phyloP scores from a whole-genome alignment of 2,113 vertebrate species.

The Amblyornis subalaris region DNA sequence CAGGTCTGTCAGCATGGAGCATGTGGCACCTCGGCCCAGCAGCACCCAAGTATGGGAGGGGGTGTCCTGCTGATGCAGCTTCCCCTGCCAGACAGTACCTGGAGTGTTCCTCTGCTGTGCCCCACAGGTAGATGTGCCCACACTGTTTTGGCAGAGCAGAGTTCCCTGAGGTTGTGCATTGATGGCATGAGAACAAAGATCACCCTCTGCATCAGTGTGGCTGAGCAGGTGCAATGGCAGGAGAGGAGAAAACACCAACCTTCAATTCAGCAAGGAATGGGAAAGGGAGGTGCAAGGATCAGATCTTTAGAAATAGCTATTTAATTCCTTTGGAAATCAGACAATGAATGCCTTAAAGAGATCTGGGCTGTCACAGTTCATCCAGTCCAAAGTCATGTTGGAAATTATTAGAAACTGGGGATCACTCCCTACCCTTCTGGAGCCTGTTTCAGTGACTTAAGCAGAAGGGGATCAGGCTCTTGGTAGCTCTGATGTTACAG shows the following conservation, averaged over 20 bases:
- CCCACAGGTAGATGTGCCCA: neutral
- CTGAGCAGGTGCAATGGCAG: neutral
- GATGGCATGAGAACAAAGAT: neutral
- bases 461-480: neutral
- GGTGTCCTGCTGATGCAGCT: neutral
- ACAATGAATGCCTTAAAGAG: neutral
- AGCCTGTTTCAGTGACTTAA: neutral
- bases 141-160: neutral
- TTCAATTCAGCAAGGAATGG: neutral
- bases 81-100: neutral
- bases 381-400: neutral
- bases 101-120: neutral
- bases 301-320: neutral
- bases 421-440: neutral
- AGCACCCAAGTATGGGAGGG: rapidly evolving
- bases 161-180: neutral
- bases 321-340: neutral
- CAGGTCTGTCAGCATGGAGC: rapidly evolving
- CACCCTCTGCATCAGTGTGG: too few relatives aligned
- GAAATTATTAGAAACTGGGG: neutral
- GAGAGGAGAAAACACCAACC: neutral
- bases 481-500: neutral
- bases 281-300: neutral
- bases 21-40: neutral
- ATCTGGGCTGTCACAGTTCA: neutral